phyloP scores from a whole-genome alignment of 2,888 invertebrate species.

The Ochropacha duplaris region DNA sequence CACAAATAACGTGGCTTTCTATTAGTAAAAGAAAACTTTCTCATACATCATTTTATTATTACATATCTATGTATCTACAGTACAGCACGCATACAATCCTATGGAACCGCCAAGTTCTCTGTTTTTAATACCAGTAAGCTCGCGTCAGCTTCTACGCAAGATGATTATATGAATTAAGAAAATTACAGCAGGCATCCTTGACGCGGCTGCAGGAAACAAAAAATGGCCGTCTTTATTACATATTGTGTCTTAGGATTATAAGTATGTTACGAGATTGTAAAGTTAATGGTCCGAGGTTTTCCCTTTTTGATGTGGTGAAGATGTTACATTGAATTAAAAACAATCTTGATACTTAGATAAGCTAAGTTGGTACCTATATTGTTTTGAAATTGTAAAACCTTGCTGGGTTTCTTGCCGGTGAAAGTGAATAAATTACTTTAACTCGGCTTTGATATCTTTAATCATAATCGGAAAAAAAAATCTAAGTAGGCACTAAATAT shows the following conservation, averaged over 20 bases:
- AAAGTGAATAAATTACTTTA: no score
- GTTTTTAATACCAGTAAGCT: neutral
- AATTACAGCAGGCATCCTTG: constrained; percentile 38
- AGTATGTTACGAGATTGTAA: constrained; percentile 1
- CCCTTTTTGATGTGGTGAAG: neutral
- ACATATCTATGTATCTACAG: neutral
- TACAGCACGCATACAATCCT: neutral
- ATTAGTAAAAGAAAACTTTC: no score
- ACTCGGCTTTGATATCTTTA: no score
- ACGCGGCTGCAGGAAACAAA: constrained; percentile 14
- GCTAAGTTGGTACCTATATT: no score
- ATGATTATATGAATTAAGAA: constrained; percentile 66
- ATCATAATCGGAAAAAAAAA: no score
- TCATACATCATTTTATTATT: no score
- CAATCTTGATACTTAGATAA: no score
- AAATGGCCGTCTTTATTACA: constrained; percentile 37
- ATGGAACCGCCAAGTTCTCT: neutral
- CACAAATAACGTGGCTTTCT: no score
- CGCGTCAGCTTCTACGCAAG: constrained; percentile 22
- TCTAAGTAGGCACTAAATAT: no score
- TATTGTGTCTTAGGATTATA: constrained; percentile 25
- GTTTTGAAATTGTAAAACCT: no score
- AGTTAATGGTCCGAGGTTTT: neutral
- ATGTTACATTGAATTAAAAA: neutral
- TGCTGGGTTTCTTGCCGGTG: no score